Conservation (phyloP, 2,113 vertebrate species). For the Bos javanicus region DNA sequence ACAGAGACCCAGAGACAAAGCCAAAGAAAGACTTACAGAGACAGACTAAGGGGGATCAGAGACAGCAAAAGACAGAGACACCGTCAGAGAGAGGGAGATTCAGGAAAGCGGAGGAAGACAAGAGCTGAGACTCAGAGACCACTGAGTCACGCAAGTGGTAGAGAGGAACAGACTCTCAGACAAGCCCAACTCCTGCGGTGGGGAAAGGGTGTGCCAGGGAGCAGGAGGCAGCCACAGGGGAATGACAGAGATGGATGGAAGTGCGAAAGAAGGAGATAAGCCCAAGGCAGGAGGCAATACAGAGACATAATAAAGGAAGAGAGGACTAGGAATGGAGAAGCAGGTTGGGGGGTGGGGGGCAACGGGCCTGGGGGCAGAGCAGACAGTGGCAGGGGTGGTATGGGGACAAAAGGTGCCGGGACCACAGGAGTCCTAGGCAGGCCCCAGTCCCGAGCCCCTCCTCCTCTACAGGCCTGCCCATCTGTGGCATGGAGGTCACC, state of each 20-base stretch:
- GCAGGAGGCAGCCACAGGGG: not conserved
- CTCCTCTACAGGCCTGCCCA: not conserved
- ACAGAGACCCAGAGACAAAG: not conserved
- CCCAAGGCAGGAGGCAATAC: not conserved
- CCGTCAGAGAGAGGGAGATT: not conserved
- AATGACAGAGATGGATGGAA: conserved; percentile 40
- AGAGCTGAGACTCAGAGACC: not conserved
- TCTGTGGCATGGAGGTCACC: not conserved
- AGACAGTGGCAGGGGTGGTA: not conserved
- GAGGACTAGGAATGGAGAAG: not conserved
- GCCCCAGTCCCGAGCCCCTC: not conserved
- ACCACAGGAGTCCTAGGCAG: not conserved
- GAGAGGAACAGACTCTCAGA: not conserved
- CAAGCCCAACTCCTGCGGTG: not conserved
- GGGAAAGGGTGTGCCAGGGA: not conserved
- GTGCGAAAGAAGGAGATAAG: conserved; percentile 11
- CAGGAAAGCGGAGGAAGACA: not conserved
- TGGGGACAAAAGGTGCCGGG: not conserved
- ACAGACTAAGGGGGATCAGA: not conserved
- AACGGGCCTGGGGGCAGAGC: not conserved
- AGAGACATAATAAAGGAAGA: conserved; percentile 1
- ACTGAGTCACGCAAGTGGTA: not conserved
- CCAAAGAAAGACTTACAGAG: not conserved
- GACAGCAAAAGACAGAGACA: not conserved
- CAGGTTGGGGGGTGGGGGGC: not conserved